phyloP scores from a whole-genome alignment of 2,797 vertebrate species.

The Urophycis tenuis region DNA sequence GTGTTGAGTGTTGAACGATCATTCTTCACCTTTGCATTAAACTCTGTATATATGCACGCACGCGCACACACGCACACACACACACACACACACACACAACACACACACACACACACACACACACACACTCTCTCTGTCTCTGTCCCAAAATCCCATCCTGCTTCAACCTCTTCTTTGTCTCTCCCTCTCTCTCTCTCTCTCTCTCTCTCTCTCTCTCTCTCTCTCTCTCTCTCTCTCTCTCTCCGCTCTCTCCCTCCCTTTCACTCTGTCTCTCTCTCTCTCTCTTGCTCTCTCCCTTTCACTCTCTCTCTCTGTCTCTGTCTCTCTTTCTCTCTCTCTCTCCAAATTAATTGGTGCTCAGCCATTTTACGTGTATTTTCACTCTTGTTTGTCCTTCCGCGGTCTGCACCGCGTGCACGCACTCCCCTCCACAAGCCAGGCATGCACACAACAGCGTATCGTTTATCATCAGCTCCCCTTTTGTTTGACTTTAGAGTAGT shows the following conservation, averaged over 20 bases:
- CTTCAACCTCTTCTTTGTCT: neutral
- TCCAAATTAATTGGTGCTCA: neutral
- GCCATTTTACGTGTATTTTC: neutral
- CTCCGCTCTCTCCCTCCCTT: too few species aligned
- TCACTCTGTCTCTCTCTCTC: too few species aligned
- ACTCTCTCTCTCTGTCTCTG: too few species aligned
- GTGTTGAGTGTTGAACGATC: constrained; percentile 39
- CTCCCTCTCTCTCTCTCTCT: too few species aligned
- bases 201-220: too few species aligned
- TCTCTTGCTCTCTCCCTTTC: too few species aligned
- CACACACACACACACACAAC: too few species aligned
- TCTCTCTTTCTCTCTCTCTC: too few species aligned
- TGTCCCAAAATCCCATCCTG: neutral
- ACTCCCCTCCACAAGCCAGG: neutral
- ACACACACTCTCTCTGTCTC: too few species aligned
- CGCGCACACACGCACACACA: too few species aligned
- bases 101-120: too few species aligned
- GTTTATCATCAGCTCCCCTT: neutral
- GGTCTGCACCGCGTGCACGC: neutral
- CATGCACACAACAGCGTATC: neutral
- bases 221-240: too few species aligned
- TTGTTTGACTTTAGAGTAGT: neutral
- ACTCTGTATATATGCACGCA: neutral
- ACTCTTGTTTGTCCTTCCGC: neutral
- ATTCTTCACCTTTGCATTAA: constrained; percentile 23